phyloP scores from a whole-genome alignment of 2,888 invertebrate genomes.

The Apotomis turbidana region DNA sequence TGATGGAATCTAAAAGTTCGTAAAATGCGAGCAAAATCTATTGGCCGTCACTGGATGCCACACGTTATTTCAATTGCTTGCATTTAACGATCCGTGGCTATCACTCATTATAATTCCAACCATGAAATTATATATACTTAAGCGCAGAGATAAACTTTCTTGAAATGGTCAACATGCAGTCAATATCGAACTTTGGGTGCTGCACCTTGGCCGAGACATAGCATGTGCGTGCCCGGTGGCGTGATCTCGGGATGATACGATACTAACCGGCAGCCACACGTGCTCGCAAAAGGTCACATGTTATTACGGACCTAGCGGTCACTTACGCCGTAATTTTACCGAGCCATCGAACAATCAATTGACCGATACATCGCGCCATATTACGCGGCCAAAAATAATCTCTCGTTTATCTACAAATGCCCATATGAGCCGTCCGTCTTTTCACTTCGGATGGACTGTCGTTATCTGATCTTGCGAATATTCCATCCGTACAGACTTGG shows the following conservation, averaged over 20 bases:
- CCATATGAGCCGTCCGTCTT: neutral
- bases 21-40: too few relatives aligned
- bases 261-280: slow-evolving; percentile 43
- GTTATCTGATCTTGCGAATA: slow-evolving; percentile 24
- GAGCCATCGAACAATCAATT: slow-evolving; percentile 38
- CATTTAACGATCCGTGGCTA: too few relatives aligned
- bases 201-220: neutral
- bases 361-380: slow-evolving; percentile 44
- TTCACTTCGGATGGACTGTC: neutral
- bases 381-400: slow-evolving; percentile 7
- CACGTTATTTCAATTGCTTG: too few relatives aligned
- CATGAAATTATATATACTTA: too few relatives aligned
- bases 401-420: neutral
- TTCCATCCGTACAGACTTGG: slow-evolving; percentile 9
- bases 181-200: slow-evolving; percentile 3
- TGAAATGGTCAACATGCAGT: neutral
- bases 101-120: too few relatives aligned
- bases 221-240: slow-evolving; percentile 49
- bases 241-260: slow-evolving; percentile 53
- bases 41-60: too few relatives aligned
- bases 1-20: too few relatives aligned
- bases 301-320: neutral
- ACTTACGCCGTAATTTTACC: neutral
- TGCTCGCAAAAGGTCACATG: neutral
- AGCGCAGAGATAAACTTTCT: too few relatives aligned